Percentiles rank a stretch among this genome's conserved stretches.
phyloP scores from a whole-genome alignment of 2,888 invertebrate species.

The Chironomus riparius region DNA sequence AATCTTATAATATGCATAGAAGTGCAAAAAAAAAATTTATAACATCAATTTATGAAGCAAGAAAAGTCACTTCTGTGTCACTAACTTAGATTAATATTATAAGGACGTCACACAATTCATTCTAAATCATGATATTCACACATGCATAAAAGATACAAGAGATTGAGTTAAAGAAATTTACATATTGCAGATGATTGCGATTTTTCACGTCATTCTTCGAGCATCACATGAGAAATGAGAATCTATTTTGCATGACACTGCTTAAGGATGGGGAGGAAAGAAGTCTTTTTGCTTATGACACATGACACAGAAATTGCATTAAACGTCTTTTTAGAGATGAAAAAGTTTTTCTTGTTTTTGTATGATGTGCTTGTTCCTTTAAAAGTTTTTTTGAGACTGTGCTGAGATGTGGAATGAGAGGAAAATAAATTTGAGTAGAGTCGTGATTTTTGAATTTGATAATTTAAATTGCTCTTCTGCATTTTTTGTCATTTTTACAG shows the following conservation, averaged over 20 bases:
- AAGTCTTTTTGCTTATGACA: background rate
- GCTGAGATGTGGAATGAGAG: too few species aligned
- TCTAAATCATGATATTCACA: too few species aligned
- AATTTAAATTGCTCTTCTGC: too few species aligned
- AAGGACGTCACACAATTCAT: too few species aligned
- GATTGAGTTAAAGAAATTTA: background rate
- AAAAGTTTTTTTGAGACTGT: too few species aligned
- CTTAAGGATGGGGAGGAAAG: background rate
- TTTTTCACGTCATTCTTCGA: background rate
- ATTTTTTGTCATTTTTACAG: too few species aligned
- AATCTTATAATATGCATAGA: background rate
- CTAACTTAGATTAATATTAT: background rate
- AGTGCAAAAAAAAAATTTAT: background rate
- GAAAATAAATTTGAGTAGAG: too few species aligned
- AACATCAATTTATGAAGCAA: background rate
- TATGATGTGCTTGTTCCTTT: background rate
- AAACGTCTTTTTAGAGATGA: background rate
- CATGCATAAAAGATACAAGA: too few species aligned
- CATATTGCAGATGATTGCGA: constrained; percentile 9
- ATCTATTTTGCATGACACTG: background rate
- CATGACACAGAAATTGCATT: constrained; percentile 3
- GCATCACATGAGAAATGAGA: background rate
- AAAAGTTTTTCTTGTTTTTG: background rate
- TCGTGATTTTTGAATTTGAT: too few species aligned
- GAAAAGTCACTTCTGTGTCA: background rate